Evolutionary conservation across 2,797 vertebrate species (phyloP).

Genomic region (Pseudochromis fuscus): DNA sequence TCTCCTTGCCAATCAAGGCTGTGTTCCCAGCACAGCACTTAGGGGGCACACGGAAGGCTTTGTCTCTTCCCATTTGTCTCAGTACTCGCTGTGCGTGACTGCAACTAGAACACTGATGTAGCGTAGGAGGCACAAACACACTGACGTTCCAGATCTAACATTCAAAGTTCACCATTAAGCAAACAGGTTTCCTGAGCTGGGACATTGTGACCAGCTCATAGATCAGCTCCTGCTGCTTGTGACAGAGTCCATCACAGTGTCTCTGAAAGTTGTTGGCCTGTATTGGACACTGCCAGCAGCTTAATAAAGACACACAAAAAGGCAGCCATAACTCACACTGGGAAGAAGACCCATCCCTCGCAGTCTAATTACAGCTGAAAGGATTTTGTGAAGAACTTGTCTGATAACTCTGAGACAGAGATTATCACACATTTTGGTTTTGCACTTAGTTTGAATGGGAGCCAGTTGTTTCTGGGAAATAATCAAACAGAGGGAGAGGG

Average conservation of each 20-base stretch:
- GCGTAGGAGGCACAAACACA: conserved; percentile 66
- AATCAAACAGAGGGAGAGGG: conserved; percentile 36
- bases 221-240: conserved; percentile 56
- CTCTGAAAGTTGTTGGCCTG: conserved; percentile 49
- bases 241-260: conserved; percentile 47
- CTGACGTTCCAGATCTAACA: conserved; percentile 62
- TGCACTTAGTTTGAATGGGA: conserved; percentile 43
- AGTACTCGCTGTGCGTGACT: conserved; percentile 75
- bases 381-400: conserved; percentile 47
- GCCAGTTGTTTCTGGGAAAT: conserved; percentile 63
- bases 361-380: conserved; percentile 68
- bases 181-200: conserved; percentile 41
- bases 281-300: conserved; percentile 26
- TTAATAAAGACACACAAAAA: conserved; percentile 44
- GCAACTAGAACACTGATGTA: conserved; percentile 65
- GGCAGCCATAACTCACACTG: conserved; percentile 43
- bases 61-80: conserved; percentile 83
- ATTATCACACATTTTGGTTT: conserved; percentile 65
- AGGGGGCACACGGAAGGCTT: conserved; percentile 79
- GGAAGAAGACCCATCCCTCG: conserved; percentile 39
- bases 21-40: conserved; percentile 72
- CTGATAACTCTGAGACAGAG: conserved; percentile 46
- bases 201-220: conserved; percentile 52
- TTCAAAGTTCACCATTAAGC: conserved; percentile 50
- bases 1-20: conserved; percentile 75